These are phyloP conservation scores for Sander vitreus DNA, from an alignment of 2,113 vertebrate species.

Conservation along the genomic window DNA sequence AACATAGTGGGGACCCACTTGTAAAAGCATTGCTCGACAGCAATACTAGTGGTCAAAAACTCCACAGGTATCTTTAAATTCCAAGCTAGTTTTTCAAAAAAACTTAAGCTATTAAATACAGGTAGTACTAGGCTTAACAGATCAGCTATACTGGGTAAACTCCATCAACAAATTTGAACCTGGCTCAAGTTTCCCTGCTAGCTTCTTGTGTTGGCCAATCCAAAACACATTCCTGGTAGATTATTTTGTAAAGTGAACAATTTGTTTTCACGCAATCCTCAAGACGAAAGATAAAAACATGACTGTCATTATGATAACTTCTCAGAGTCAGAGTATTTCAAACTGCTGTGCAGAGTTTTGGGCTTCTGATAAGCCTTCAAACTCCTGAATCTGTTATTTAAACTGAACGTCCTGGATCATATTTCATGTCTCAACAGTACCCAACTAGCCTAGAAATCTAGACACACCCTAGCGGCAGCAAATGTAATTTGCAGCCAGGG, in stretches of 20 bases:
- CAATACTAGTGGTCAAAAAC: neutral
- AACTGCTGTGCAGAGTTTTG: neutral
- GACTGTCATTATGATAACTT: neutral
- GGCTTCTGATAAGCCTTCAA: neutral
- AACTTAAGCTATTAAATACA: neutral
- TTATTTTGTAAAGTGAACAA: neutral
- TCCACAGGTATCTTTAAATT: neutral
- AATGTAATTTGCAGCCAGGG: too few species aligned
- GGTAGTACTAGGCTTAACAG: neutral
- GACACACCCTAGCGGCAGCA: too few species aligned
- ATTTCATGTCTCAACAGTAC: neutral
- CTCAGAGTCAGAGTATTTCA: neutral
- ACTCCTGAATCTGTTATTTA: too few species aligned
- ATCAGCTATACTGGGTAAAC: neutral
- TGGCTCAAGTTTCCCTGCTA: neutral
- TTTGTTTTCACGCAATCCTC: neutral
- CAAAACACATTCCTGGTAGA: neutral
- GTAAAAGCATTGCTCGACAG: neutral
- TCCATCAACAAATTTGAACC: neutral
- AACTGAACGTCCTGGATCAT: too few species aligned
- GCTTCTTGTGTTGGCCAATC: neutral
- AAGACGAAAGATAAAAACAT: neutral
- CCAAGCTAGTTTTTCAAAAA: neutral
- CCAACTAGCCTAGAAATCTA: too few species aligned
- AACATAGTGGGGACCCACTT: neutral